These are phyloP conservation scores for Nebria brevicollis DNA, from an alignment of 2,888 invertebrate genomes.

Conservation along the genomic window DNA sequence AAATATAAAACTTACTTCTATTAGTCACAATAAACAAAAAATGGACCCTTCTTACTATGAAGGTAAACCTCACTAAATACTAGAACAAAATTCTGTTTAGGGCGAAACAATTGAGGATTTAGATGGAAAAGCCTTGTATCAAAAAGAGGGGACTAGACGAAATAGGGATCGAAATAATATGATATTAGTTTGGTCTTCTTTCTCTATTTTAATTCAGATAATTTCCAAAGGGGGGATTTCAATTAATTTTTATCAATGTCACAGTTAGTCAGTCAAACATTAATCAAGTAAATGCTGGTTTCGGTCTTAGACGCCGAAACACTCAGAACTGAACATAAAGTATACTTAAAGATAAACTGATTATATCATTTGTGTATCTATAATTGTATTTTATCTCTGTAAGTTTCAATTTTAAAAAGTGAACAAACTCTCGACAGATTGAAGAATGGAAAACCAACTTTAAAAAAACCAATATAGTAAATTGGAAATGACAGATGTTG, in stretches of 20 bases:
- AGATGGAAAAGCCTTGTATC: neutral
- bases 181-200: neutral
- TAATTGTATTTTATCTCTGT: neutral
- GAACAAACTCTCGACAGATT: neutral
- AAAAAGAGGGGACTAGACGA: neutral
- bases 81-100: neutral
- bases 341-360: too few relatives aligned
- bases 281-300: too few relatives aligned
- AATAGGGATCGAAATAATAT: neutral
- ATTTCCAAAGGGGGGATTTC: neutral
- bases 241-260: neutral
- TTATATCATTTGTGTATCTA: too few relatives aligned
- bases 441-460: neutral
- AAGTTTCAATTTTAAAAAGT: neutral
- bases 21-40: neutral
- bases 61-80: neutral
- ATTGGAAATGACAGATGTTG: neutral
- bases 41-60: neutral
- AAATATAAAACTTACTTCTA: too few relatives aligned
- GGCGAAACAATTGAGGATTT: neutral
- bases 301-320: too few relatives aligned
- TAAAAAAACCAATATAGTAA: neutral
- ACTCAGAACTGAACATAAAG: too few relatives aligned
- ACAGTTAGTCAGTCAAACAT: neutral
- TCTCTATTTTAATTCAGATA: neutral